phyloP scores from a whole-genome alignment of 2,888 invertebrate species.

The Drosophila atroscutellata region DNA sequence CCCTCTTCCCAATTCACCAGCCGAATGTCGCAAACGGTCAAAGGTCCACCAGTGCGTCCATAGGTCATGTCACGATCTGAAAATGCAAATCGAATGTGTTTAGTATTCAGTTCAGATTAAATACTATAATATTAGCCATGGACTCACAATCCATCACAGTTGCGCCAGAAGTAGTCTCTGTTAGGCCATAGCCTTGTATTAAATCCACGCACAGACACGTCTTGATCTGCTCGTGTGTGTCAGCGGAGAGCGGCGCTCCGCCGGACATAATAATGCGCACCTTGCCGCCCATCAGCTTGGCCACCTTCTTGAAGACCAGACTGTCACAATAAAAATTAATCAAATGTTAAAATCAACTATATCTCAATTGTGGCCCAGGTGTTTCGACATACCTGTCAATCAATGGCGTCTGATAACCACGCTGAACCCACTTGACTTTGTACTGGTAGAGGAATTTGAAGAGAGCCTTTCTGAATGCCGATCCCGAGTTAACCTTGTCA shows the following conservation, averaged over 20 bases:
- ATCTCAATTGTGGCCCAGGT: background rate
- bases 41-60: constrained; percentile 95
- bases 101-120: background rate
- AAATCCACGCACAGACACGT: constrained; percentile 96
- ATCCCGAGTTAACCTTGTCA: constrained; percentile 95
- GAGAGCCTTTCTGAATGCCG: constrained; percentile 91
- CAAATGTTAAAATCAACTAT: background rate
- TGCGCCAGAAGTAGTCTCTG: constrained; percentile 98
- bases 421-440: constrained; percentile 93
- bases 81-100: background rate
- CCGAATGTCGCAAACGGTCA: constrained; percentile 93
- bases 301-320: constrained; percentile 84
- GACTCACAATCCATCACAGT: constrained; percentile 91
- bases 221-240: constrained; percentile 97
- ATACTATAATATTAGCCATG: accelerated
- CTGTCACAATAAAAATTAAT: constrained; percentile 54
- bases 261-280: constrained; percentile 95
- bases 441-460: constrained; percentile 98
- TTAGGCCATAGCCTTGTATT: constrained; percentile 97
- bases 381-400: constrained; percentile 87
- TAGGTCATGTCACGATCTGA: constrained; percentile 85
- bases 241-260: constrained; percentile 97
- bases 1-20: constrained; percentile 98
- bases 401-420: constrained; percentile 93
- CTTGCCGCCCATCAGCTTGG: constrained; percentile 93